Conservation (phyloP, 2,888 invertebrate genomes). For the Spodoptera littoralis region DNA sequence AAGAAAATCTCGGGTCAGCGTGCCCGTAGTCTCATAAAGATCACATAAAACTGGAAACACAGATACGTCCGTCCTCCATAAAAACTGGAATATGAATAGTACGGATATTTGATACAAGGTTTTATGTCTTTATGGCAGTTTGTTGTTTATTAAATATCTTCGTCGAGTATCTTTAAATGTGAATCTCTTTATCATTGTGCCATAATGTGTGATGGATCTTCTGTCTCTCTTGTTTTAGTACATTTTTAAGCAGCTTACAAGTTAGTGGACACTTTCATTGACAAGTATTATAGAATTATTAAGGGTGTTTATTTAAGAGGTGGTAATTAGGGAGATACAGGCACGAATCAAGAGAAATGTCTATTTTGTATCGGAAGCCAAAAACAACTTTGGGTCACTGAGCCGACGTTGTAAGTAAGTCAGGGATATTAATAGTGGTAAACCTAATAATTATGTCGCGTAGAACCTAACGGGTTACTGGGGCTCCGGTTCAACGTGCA, state of each 20-base stretch:
- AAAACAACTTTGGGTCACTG: no score
- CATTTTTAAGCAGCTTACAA: background rate
- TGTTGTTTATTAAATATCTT: conserved; percentile 75
- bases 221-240: background rate
- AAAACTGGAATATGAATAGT: conserved; percentile 82
- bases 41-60: conserved; percentile 81
- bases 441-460: no score
- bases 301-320: no score
- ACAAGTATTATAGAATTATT: no score
- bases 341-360: no score
- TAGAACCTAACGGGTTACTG: no score
- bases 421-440: no score
- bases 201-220: conserved; percentile 21
- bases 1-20: conserved; percentile 69
- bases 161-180: conserved; percentile 44
- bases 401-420: no score
- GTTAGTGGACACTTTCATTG: no score
- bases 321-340: no score
- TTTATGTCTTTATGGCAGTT: conserved; percentile 75
- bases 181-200: conserved; percentile 36
- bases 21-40: conserved; percentile 73
- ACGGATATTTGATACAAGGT: conserved; percentile 79
- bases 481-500: no score
- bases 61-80: conserved; percentile 80
- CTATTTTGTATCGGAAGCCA: no score